Evolutionary conservation across 37 sponge, comb jelly and placozoan species (phyloP).

Genomic region (Petrosia ficiformis): DNA sequence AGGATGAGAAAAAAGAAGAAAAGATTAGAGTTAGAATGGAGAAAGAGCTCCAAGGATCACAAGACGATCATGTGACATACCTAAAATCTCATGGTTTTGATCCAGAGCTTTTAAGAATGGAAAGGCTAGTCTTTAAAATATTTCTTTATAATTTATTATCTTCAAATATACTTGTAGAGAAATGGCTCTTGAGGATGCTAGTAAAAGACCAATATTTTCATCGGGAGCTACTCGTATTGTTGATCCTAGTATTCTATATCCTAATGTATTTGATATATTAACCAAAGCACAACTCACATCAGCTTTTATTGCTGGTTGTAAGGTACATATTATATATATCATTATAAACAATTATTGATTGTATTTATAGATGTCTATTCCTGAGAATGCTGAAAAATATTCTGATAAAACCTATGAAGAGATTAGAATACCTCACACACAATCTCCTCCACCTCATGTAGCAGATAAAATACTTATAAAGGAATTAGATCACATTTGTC

Average conservation of each 20-base stretch:
- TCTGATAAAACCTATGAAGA: constrained; percentile 67
- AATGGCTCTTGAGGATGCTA: constrained; percentile 62
- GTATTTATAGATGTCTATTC: constrained; percentile 46
- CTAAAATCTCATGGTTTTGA: constrained; percentile 42
- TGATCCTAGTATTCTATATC: constrained; percentile 61
- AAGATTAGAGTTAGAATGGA: constrained; percentile 29
- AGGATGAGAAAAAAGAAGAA: constrained; percentile 70
- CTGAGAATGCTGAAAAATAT: constrained; percentile 37
- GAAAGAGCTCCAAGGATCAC: constrained; percentile 3
- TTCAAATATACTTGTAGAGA: constrained; percentile 60
- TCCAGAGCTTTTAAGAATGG: constrained; percentile 62
- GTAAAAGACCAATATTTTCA: constrained; percentile 58
- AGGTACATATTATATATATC: constrained; percentile 39
- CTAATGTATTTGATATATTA: constrained; percentile 84
- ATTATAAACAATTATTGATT: not conserved
- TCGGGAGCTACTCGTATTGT: not conserved
- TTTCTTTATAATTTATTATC: not conserved
- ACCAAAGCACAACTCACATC: constrained; percentile 54
- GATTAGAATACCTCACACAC: constrained; percentile 66
- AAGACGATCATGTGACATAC: constrained; percentile 10
- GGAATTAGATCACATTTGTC: constrained; percentile 69
- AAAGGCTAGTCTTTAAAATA: constrained; percentile 29
- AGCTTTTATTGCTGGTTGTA: constrained; percentile 66
- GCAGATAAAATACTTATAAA: constrained; percentile 47
- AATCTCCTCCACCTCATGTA: constrained; percentile 56